Conservation (phyloP, 1,140 invertebrate species). For the Meloidogyne exigua region DNA sequence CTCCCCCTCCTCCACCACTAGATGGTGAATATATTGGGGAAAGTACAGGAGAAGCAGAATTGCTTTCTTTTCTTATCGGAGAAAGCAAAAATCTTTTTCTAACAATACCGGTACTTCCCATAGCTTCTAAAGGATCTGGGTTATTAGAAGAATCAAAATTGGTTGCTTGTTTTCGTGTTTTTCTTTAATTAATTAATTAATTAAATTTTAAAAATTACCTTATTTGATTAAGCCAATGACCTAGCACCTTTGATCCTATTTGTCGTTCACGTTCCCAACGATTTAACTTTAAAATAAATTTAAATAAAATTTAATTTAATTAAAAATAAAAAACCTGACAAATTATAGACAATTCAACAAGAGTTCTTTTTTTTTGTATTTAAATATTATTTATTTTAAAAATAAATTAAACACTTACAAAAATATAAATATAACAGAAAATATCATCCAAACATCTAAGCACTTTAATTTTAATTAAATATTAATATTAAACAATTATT, state of each 20-base stretch:
- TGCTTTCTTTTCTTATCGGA: conserved; percentile 26
- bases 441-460: conserved; percentile 63
- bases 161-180: conserved; percentile 55
- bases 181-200: conserved; percentile 41
- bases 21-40: conserved; percentile 1
- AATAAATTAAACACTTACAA: conserved; percentile 14
- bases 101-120: conserved; percentile 15
- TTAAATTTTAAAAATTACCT: conserved; percentile 27
- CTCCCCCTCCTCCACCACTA: neutral
- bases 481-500: conserved; percentile 35
- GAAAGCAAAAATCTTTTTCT: conserved; percentile 47
- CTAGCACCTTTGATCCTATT: conserved; percentile 61
- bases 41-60: conserved; percentile 10
- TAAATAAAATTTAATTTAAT: conserved; percentile 17
- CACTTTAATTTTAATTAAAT: conserved; percentile 57
- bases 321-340: conserved; percentile 49
- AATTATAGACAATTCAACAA: conserved; percentile 62
- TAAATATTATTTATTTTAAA: conserved; percentile 53
- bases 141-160: conserved; percentile 22
- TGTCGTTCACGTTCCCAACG: conserved; percentile 62
- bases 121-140: neutral
- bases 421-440: conserved; percentile 56
- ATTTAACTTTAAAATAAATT: conserved; percentile 22
- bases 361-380: no score
- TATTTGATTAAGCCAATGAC: conserved; percentile 64